phyloP scores from a whole-genome alignment of 1,140 invertebrate genomes.

The Dysdera silvatica region DNA sequence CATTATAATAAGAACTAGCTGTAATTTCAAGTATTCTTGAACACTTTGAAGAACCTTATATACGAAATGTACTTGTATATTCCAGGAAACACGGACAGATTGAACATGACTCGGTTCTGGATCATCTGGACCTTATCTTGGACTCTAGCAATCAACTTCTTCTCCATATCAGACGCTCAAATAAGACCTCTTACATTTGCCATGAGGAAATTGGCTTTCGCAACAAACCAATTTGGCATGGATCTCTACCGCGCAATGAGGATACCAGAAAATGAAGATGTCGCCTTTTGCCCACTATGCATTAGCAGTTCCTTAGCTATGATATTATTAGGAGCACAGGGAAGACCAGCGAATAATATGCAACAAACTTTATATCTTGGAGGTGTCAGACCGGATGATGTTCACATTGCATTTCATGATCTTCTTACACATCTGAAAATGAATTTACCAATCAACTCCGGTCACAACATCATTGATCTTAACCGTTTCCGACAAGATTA shows the following conservation, averaged over 20 bases:
- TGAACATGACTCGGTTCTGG: slow-evolving; percentile 10
- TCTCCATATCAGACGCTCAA: slow-evolving; percentile 9
- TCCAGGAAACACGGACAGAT: too few relatives aligned
- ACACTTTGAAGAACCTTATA: too few relatives aligned
- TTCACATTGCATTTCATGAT: slow-evolving; percentile 36
- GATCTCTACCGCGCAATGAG: slow-evolving; percentile 35
- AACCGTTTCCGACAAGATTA: slow-evolving; percentile 11
- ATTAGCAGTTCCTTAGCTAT: slow-evolving; percentile 35
- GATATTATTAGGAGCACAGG: slow-evolving; percentile 34
- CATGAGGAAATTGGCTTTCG: slow-evolving; percentile 36
- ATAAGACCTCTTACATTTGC: slow-evolving; percentile 31
- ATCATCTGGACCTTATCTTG: slow-evolving; percentile 3
- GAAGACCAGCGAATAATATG: slow-evolving; percentile 29
- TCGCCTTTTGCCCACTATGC: slow-evolving; percentile 37
- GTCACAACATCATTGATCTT: slow-evolving; percentile 17
- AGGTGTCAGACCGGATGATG: slow-evolving; percentile 35
- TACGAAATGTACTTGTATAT: too few relatives aligned
- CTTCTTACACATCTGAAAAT: slow-evolving; percentile 33
- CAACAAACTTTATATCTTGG: slow-evolving; percentile 36
- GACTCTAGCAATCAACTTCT: slow-evolving; percentile 1
- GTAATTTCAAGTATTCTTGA: too few relatives aligned
- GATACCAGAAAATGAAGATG: slow-evolving; percentile 20
- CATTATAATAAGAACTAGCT: too few relatives aligned
- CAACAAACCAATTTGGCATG: slow-evolving; percentile 37
- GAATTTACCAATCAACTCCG: slow-evolving; percentile 31